Base-by-base conservation (phyloP, 2,113 vertebrate genomes). In the Gymnocephalus cernua region DNA sequence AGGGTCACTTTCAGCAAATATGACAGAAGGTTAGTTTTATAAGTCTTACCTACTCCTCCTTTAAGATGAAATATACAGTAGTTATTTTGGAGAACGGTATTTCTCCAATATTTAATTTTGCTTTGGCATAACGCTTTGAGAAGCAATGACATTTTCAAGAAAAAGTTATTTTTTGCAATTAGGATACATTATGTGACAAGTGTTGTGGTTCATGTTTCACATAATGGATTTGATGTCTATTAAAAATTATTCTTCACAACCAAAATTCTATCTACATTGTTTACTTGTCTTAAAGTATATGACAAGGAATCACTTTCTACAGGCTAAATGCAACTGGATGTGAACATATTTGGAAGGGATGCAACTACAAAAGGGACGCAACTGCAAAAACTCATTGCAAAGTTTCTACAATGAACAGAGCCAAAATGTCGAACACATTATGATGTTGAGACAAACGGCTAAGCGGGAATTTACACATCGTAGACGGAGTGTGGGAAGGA, bases 401-500 rank as follows among this genome's bases (percentile, higher is more conserved):
- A 76, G 70, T 69, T 54, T 79, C 21, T 58, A 35, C 16, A 74
- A 57, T 56, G 44, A 84, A 53, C 19, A 84, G 29, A 74, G 23
- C 72, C 65, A 57, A 71, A 32, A 59, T 16, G 23, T n/a, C 35
- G 44, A 57, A 65, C 2, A 21, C 25, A 44, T 51, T 35, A 29
- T 68, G 74, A 77, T 38, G 23, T 56, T 35, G 27, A 76, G 77
- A 81, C 51, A 54, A 72, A 57, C 15, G 57, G 16, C 47, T 64
- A n/a, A 79, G 32, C 38, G 7, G 18, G 74, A 65, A 79, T 83
- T 85, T 72, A 76, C 72, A 59, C 68, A 58, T 50, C 4, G 35
- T 67, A 54, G 78, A 82, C 21, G 1, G 41, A 76, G 62, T 79
- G 59, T 72, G 73, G 57, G 61, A 80, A 85, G 66, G 65, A 85